Percentiles rank a stretch among this genome's conserved stretches.
Evolutionary conservation across 2,888 invertebrate genomes (phyloP).

Genomic region (Platycheirus albimanus): DNA sequence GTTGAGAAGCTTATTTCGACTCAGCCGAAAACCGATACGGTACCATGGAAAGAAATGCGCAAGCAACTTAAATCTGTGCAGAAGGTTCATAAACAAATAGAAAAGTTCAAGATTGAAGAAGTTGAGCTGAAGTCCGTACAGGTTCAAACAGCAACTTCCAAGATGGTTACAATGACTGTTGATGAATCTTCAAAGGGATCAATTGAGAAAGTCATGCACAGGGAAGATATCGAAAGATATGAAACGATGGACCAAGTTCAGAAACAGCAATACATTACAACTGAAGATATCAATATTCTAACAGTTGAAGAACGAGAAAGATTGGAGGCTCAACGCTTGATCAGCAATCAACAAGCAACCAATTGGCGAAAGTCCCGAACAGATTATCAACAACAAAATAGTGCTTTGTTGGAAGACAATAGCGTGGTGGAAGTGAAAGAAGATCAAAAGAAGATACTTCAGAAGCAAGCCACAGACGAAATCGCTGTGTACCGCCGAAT

Average conservation of each 20-base stretch:
- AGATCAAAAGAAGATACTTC: slow-evolving; percentile 75
- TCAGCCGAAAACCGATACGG: slow-evolving; percentile 79
- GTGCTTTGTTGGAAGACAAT: slow-evolving; percentile 78
- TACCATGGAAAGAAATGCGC: slow-evolving; percentile 82
- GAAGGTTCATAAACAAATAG: slow-evolving; percentile 82
- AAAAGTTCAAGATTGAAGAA: slow-evolving; percentile 83
- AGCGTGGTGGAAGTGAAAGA: slow-evolving; percentile 74
- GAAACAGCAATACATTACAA: slow-evolving; percentile 79
- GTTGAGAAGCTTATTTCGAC: slow-evolving; percentile 81
- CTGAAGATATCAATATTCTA: slow-evolving; percentile 80
- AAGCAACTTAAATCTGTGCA: slow-evolving; percentile 81
- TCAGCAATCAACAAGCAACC: slow-evolving; percentile 79
- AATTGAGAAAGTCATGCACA: slow-evolving; percentile 78
- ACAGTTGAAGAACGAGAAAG: slow-evolving; percentile 80
- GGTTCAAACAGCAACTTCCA: slow-evolving; percentile 84
- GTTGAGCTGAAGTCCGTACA: slow-evolving; percentile 81
- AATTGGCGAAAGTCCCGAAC: slow-evolving; percentile 79
- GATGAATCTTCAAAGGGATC: slow-evolving; percentile 80
- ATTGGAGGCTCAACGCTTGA: slow-evolving; percentile 80
- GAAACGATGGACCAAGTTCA: slow-evolving; percentile 77
- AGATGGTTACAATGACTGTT: slow-evolving; percentile 84
- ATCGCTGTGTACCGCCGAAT: slow-evolving; percentile 70
- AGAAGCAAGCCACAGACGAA: slow-evolving; percentile 79
- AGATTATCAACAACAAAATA: slow-evolving; percentile 77
- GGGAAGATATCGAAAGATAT: slow-evolving; percentile 80